Evolutionary conservation across 2,888 invertebrate species (phyloP), one percentile per base, ranked within the genome.

Genomic region (Chironomus tentans): DNA sequence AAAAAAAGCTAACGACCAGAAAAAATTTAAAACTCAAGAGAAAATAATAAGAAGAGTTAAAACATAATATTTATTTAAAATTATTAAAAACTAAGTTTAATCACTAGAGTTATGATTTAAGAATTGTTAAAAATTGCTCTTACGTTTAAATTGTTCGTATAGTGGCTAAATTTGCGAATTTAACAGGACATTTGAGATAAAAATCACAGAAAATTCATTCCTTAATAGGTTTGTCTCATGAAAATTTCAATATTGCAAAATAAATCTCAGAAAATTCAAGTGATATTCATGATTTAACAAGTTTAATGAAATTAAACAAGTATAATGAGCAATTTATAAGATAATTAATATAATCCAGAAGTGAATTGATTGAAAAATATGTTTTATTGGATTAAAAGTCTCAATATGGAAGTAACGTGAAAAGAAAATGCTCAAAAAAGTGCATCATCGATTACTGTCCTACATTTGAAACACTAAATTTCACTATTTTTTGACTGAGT

Each of bases 61-160:
- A 18, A 6, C 15, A 56, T 15, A 56, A 56, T n/a, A 38, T 38
- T 38, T 10, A 38, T 3, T 38, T 38, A 38, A 38, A 10, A 10
- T 10, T 38, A 56, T 56, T 18, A 15, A 56, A 56, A 56, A 56
- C 6, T 65, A 65, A 24, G 68, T 73, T 18, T 50, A 70, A 21
- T 18, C 15, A 18, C 56, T 56, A 56, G n/a, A 70, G 72, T 61
- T 73, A 28, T 46, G 38, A 62, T 73, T 73, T 18, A 73, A 73
- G 72, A 73, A 73, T 73, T 73, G 28, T 65, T 65, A 62, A 21
- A 13, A 15, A 56, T 73, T 73, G 72, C 72, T 73, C 72, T 73
- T 61, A 73, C 72, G 72, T 73, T 73, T 62, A 73, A 73, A 62
- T 73, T 62, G 62, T 24, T 15, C 22, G 12, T 4, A 24, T 13